Percentiles rank a stretch among this genome's conserved stretches.
phyloP scores from a whole-genome alignment of 2,888 invertebrate genomes.

The Ceraclea dissimilis region DNA sequence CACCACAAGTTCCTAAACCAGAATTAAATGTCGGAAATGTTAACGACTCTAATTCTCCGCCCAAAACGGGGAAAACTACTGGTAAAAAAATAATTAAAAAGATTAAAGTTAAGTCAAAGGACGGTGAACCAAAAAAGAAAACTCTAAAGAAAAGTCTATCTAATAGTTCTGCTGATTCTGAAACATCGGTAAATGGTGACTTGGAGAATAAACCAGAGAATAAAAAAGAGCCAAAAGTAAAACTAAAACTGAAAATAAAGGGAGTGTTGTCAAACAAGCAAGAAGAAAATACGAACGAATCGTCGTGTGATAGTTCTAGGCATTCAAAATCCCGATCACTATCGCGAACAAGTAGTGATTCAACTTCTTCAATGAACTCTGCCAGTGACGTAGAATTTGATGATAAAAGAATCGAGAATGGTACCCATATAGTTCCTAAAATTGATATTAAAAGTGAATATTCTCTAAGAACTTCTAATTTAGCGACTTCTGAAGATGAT shows the following conservation, averaged over 20 bases:
- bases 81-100: constrained; percentile 27
- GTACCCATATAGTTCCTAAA: constrained; percentile 16
- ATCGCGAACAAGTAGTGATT: constrained; percentile 36
- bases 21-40: constrained; percentile 29
- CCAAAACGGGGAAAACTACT: constrained; percentile 17
- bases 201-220: constrained; percentile 32
- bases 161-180: constrained; percentile 40
- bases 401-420: constrained; percentile 32
- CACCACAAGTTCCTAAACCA: constrained; percentile 45
- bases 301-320: constrained; percentile 9
- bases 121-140: constrained; percentile 33
- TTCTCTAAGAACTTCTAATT: constrained; percentile 46
- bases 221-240: constrained; percentile 27
- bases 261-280: constrained; percentile 5
- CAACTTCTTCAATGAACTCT: constrained; percentile 36
- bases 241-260: constrained; percentile 10
- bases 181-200: constrained; percentile 39
- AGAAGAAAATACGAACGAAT: constrained; percentile 1
- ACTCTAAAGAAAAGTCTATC: constrained; percentile 40
- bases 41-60: constrained; percentile 15
- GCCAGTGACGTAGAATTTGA: constrained; percentile 43
- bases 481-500: constrained; percentile 49
- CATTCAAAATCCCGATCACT: constrained; percentile 31
- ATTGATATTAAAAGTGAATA: constrained; percentile 31
- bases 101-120: constrained; percentile 28